Conservation (phyloP, 2,888 invertebrate species). For the Aplocera efformata region DNA sequence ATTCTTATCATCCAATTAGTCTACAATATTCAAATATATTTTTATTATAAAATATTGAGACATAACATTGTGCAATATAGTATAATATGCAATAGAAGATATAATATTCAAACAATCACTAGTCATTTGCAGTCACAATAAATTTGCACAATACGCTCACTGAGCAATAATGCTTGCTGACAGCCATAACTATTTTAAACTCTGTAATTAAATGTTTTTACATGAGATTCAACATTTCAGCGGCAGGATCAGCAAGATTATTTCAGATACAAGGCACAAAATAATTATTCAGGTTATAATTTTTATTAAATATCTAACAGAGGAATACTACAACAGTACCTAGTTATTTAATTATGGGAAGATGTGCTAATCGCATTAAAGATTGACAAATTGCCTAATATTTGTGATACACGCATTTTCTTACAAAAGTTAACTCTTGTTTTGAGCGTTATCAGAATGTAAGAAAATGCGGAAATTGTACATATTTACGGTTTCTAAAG, state of each 20-base stretch:
- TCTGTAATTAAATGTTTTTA: slow-evolving; percentile 27
- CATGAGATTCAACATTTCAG: slow-evolving; percentile 31
- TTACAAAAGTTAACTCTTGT: neutral
- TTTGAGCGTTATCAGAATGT: no score
- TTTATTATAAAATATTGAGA: slow-evolving; percentile 75
- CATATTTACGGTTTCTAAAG: no score
- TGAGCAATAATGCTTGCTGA: slow-evolving; percentile 49
- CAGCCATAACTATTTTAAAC: slow-evolving; percentile 28
- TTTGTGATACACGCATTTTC: neutral
- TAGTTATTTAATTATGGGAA: slow-evolving; percentile 5
- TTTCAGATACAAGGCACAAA: slow-evolving; percentile 70
- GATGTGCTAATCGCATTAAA: slow-evolving; percentile 1
- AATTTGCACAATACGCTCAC: slow-evolving; percentile 68
- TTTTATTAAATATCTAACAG: slow-evolving; percentile 11
- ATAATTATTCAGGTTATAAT: slow-evolving; percentile 36
- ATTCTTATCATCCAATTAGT: slow-evolving; percentile 24
- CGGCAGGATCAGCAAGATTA: slow-evolving; percentile 44
- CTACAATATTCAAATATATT: slow-evolving; percentile 54
- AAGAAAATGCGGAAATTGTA: no score
- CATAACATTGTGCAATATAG: slow-evolving; percentile 77
- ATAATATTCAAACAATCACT: slow-evolving; percentile 63
- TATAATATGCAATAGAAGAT: slow-evolving; percentile 66
- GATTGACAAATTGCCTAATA: slow-evolving; percentile 1
- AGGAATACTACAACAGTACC: slow-evolving; percentile 14
- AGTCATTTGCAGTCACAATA: slow-evolving; percentile 69